Evolutionary conservation across 2,888 invertebrate species (phyloP), one percentile per base, ranked within the genome.

Genomic region (Hirudinaria manillensis): DNA sequence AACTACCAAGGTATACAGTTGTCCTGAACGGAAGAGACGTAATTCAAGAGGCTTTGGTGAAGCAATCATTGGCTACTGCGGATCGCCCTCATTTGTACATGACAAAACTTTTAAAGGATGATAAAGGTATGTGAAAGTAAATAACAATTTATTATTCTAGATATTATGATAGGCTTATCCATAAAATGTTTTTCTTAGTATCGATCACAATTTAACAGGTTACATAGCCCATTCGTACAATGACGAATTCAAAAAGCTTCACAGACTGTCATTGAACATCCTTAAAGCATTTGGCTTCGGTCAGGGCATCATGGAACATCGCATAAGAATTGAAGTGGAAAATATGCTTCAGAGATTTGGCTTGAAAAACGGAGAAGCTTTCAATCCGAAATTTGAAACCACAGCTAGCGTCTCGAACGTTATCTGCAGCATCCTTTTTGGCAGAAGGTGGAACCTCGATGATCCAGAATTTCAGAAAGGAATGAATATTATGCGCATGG

Each of bases 271-370:
- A 19, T 29, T 76, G 27, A 76, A 56, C 27, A 55, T 67, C 19
- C 55, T 76, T n/a, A 72, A 73, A 61, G 45, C 65, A 36, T 76
- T 76, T 53, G 76, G 76, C 27, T 72, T 76, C 38, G 76, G 76
- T 27, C 72, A 72, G 51, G 51, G 27, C 19, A 32, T 66, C 13
- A 76, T 76, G 72, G 72, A 76, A 65, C 19, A 19, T 7, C 34
- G 76, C 2, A 76, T 76, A 27, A 21, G 27, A 24, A 34, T 32
- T 19, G 76, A 76, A 32, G 53, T 70, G 16, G 72, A 72, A 13
- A 65, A 76, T 29, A 61, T 76, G 29, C 38, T 76, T 3, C 19
- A n/a, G 0, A 45, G 24, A 24, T 45, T 76, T 29, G 55, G 65
- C 21, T 19, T 29, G 7, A 34, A 67, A 32, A 10, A 73, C n/a